Evolutionary conservation across 2,888 invertebrate species (phyloP).

Genomic region (Eupithecia dodoneata): DNA sequence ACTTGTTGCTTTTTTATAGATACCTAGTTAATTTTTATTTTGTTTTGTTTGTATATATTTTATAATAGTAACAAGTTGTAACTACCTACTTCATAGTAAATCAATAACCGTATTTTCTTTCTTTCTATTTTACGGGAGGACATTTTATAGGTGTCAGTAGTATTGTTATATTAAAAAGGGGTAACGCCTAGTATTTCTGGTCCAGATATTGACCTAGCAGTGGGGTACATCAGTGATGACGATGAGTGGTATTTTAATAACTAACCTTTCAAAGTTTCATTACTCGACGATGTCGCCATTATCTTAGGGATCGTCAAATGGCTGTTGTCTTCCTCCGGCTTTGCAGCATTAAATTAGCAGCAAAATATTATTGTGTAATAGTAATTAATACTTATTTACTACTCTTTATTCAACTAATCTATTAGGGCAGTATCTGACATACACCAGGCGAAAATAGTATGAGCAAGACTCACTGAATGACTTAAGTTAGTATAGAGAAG

Average conservation of each 20-base stretch:
- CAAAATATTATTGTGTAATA: neutral
- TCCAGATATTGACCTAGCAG: too few relatives aligned
- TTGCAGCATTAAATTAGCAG: slow-evolving; percentile 54
- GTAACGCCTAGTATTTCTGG: too few relatives aligned
- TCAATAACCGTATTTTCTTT: too few relatives aligned
- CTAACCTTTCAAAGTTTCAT: slow-evolving; percentile 90
- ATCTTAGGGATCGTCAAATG: slow-evolving; percentile 89
- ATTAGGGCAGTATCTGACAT: too few relatives aligned
- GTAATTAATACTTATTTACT: too few relatives aligned
- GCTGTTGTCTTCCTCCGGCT: slow-evolving; percentile 84
- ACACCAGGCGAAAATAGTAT: neutral
- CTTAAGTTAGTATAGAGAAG: neutral
- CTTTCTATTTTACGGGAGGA: neutral
- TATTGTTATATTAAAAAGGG: too few relatives aligned
- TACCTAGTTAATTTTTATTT: too few relatives aligned
- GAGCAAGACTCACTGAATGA: neutral
- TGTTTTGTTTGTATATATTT: too few relatives aligned
- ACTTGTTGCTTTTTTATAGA: too few relatives aligned
- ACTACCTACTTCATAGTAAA: too few relatives aligned
- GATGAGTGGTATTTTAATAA: neutral
- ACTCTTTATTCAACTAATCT: too few relatives aligned
- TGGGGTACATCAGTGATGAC: neutral
- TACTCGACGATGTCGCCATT: slow-evolving; percentile 89
- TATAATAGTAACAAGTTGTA: too few relatives aligned
- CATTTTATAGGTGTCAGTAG: neutral